Evolutionary conservation across 1,140 invertebrate species (phyloP).

Genomic region (Drosophila jambulina): DNA sequence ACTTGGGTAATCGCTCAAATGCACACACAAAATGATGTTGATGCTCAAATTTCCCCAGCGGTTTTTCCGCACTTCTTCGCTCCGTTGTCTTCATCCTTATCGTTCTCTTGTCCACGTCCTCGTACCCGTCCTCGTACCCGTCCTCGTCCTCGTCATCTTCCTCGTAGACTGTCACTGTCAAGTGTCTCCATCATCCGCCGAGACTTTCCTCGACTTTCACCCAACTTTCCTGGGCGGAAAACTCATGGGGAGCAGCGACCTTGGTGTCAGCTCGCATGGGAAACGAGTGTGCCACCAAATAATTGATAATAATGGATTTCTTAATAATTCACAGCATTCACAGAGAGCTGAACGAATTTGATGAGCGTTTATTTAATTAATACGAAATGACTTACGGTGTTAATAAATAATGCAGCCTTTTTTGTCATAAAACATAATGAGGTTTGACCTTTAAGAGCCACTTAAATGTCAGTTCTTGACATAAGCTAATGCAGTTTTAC

Average conservation of each 20-base stretch:
- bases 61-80: slow-evolving; percentile 21
- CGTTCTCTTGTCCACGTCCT: not conserved
- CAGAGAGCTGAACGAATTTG: slow-evolving; percentile 13
- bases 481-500: not conserved
- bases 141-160: not conserved
- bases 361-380: slow-evolving; percentile 31
- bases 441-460: not conserved
- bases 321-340: slow-evolving; percentile 36
- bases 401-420: slow-evolving; percentile 2
- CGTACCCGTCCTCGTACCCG: not conserved
- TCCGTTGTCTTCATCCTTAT: slow-evolving; percentile 7
- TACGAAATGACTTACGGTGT: not conserved
- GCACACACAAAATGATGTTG: slow-evolving; percentile 55
- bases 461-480: not conserved
- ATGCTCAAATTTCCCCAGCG: slow-evolving; percentile 45
- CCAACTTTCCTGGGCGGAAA: slow-evolving; percentile 9
- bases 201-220: slow-evolving; percentile 14
- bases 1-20: slow-evolving; percentile 60
- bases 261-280: slow-evolving; percentile 43
- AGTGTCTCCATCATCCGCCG: slow-evolving; percentile 40
- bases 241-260: slow-evolving; percentile 18
- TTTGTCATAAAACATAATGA: not conserved
- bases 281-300: slow-evolving; percentile 31
- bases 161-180: slow-evolving; percentile 42
- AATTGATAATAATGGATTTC: slow-evolving; percentile 49